Conservation (phyloP, 2,113 vertebrate species). For the Mohoua ochrocephala region DNA sequence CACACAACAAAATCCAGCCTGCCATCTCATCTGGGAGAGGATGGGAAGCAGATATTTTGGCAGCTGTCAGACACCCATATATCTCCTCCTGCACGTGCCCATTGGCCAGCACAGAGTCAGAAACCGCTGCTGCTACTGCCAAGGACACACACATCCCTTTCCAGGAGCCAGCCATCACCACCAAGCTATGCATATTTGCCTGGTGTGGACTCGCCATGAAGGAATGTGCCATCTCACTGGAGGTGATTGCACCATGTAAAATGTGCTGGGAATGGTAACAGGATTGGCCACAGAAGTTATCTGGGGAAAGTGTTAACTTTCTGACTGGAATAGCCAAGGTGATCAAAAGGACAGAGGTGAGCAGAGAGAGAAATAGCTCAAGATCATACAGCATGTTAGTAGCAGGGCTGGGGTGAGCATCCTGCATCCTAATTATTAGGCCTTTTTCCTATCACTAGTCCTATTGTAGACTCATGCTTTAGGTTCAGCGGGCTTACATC, state of each 20-base stretch:
- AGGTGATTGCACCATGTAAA: not conserved
- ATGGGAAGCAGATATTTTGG: not conserved
- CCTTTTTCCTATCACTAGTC: not conserved
- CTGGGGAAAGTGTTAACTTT: not conserved
- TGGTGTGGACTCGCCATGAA: not conserved
- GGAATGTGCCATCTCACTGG: not conserved
- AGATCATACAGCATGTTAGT: not conserved
- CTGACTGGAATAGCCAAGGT: not conserved
- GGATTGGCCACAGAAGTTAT: not conserved
- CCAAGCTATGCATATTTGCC: not conserved
- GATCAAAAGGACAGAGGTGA: not conserved
- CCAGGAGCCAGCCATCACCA: not conserved
- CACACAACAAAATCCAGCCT: not conserved
- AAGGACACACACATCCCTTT: not conserved
- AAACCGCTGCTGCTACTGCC: not conserved
- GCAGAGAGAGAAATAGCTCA: not conserved
- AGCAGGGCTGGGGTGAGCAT: not conserved
- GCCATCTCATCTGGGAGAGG: not conserved
- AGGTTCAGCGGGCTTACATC: not conserved
- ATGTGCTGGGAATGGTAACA: not conserved
- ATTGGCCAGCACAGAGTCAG: not conserved
- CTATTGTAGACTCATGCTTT: not conserved
- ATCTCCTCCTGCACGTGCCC: not conserved
- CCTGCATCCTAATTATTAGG: not conserved
- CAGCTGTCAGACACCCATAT: not conserved